Evolutionary conservation across 2,113 vertebrate genomes (phyloP).

Genomic region (Bettongia penicillata): DNA sequence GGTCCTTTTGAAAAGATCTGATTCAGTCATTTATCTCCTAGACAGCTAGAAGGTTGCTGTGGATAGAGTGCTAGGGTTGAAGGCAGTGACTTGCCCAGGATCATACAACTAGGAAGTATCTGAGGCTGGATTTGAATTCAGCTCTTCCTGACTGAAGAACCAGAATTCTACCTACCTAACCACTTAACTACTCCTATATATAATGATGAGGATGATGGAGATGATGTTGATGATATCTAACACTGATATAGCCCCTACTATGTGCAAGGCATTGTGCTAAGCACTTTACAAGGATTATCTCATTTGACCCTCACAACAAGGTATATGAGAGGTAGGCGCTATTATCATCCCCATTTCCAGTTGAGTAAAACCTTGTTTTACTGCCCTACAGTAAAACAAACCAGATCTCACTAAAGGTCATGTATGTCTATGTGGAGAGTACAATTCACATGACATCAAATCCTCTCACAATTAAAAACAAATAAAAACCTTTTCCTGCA

Average conservation of each 20-base stretch:
- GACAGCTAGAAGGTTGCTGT: neutral
- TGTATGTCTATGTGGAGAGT: conserved; percentile 53
- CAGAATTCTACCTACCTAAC: neutral
- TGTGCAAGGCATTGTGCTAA: neutral
- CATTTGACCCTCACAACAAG: neutral
- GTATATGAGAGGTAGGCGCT: neutral
- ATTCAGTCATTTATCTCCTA: neutral
- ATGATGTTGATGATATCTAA: neutral
- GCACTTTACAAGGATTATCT: neutral
- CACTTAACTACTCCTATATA: neutral
- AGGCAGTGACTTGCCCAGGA: neutral
- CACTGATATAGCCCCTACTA: neutral
- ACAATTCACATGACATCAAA: conserved; percentile 41
- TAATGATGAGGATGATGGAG: neutral
- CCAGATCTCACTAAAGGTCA: conserved; percentile 67
- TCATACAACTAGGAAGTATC: no score
- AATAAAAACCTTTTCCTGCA: conserved; percentile 75
- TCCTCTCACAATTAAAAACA: conserved; percentile 16
- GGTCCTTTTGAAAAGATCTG: neutral
- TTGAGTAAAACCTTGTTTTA: conserved; percentile 31
- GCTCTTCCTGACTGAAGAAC: neutral
- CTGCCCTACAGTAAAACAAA: conserved; percentile 37
- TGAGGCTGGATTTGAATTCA: neutral
- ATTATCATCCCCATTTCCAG: neutral
- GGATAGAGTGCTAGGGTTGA: neutral